Conservation (phyloP, 2,797 vertebrate genomes). For the Pseudochirops cupreus region DNA sequence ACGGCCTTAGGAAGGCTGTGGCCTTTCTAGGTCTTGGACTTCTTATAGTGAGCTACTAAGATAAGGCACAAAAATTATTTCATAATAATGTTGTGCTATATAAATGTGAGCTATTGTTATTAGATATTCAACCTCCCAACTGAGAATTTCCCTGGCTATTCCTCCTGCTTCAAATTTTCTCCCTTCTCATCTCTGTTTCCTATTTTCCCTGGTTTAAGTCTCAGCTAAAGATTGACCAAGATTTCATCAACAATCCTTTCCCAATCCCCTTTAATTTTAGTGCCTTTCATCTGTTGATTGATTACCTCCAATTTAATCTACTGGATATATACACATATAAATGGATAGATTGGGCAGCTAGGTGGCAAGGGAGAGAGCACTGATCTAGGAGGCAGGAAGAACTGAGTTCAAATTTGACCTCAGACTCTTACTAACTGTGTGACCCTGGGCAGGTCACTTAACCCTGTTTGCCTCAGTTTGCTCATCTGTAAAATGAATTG, state of each 20-base stretch:
- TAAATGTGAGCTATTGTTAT: neutral
- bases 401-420: neutral
- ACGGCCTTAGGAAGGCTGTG: neutral
- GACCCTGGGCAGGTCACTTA: neutral
- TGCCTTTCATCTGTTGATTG: neutral
- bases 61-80: neutral
- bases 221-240: neutral
- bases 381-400: neutral
- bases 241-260: neutral
- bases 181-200: neutral
- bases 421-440: neutral
- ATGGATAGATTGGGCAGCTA: neutral
- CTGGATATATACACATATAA: neutral
- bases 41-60: neutral
- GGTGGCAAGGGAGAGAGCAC: neutral
- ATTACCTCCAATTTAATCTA: neutral
- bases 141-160: neutral
- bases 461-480: neutral
- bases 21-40: neutral
- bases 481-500: neutral
- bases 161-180: neutral
- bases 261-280: neutral
- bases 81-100: neutral
- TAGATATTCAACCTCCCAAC: neutral
- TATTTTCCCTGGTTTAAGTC: neutral